Evolutionary conservation across 1,140 invertebrate genomes (phyloP).

Genomic region (Triops longicaudatus): DNA sequence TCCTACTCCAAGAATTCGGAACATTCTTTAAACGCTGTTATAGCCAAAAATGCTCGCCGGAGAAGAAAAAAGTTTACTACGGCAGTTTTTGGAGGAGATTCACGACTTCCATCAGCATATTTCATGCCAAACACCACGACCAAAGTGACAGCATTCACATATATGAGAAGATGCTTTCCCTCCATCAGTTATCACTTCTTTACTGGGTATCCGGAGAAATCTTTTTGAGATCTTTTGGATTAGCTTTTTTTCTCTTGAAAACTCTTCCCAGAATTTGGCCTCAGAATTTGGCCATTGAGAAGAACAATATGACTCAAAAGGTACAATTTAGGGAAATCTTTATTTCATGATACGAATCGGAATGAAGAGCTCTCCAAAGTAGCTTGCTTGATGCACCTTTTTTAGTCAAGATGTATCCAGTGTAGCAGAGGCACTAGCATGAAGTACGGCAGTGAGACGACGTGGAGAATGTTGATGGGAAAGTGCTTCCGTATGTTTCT

Average conservation of each 20-base stretch:
- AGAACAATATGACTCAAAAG: too few species aligned
- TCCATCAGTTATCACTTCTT: not conserved
- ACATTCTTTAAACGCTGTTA: not conserved
- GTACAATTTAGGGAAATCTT: too few species aligned
- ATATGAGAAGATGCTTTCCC: not conserved
- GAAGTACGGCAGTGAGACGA: not conserved
- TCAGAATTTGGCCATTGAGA: too few species aligned
- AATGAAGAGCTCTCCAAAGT: too few species aligned
- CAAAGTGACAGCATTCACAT: not conserved
- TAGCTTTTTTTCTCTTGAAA: too few species aligned
- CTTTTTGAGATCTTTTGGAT: not conserved
- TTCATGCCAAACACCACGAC: not conserved
- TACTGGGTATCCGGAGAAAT: not conserved
- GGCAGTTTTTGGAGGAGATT: not conserved
- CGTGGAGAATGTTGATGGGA: not conserved
- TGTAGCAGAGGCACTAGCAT: not conserved
- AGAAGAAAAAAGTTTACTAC: not conserved
- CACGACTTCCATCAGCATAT: conserved; percentile 3
- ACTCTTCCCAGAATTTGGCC: too few species aligned
- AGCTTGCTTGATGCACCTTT: too few species aligned
- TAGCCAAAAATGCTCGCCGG: not conserved
- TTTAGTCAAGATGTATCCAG: too few species aligned
- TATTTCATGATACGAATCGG: too few species aligned
- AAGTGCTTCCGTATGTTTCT: not conserved
- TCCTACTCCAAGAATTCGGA: not conserved